Evolutionary conservation across 2,888 invertebrate species (phyloP).

Genomic region (Atethmia centrago): DNA sequence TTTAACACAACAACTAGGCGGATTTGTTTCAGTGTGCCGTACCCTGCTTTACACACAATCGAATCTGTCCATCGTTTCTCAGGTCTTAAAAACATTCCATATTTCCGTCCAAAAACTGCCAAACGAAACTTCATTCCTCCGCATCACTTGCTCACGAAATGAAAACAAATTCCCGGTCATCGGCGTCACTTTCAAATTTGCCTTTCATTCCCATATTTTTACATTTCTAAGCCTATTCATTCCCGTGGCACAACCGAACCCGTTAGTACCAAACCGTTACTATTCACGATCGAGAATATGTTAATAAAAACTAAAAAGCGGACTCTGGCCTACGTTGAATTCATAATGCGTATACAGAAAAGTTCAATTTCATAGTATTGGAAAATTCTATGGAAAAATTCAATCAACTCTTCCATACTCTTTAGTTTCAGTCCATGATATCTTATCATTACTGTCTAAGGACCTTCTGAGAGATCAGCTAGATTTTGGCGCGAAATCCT

Average conservation of each 20-base stretch:
- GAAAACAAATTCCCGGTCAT: neutral
- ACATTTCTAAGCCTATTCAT: neutral
- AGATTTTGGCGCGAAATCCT: neutral
- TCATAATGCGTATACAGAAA: slow-evolving; percentile 9
- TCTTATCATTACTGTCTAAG: neutral
- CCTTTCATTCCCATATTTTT: neutral
- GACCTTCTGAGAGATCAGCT: neutral
- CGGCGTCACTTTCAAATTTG: neutral
- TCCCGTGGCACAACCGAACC: neutral
- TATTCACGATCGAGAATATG: slow-evolving; percentile 8
- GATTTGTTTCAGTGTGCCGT: neutral
- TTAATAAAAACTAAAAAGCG: slow-evolving; percentile 6
- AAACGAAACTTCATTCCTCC: neutral
- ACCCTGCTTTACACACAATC: neutral
- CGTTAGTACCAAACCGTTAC: neutral
- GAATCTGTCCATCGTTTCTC: neutral
- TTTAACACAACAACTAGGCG: neutral
- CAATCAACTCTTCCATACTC: neutral
- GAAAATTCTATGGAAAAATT: neutral
- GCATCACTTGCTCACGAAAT: neutral
- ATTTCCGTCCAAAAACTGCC: neutral
- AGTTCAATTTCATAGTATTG: neutral
- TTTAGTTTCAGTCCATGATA: neutral
- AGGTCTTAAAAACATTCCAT: neutral
- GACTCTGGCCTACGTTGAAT: slow-evolving; percentile 10